Evolutionary conservation across 2,113 vertebrate species (phyloP).

Genomic region (Charadrius vociferus): DNA sequence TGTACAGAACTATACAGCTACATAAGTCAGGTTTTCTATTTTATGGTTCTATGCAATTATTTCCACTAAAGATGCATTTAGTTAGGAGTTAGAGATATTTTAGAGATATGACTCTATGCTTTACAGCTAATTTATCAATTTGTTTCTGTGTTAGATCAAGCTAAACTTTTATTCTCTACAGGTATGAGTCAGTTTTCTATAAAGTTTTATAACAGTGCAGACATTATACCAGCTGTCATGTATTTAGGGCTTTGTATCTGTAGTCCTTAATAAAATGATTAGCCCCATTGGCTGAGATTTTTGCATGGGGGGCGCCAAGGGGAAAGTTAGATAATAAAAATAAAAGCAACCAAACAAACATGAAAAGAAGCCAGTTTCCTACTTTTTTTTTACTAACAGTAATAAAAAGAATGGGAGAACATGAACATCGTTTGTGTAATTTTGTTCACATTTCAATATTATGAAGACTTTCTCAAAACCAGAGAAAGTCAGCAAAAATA

Average conservation of each 20-base stretch:
- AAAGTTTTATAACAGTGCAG: background rate
- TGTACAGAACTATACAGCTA: background rate
- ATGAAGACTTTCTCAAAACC: background rate
- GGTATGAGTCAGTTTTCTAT: background rate
- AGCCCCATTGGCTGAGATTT: background rate
- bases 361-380: background rate
- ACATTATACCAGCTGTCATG: background rate
- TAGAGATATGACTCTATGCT: background rate
- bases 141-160: background rate
- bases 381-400: background rate
- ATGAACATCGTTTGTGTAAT: background rate
- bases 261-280: background rate
- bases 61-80: background rate
- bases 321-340: background rate
- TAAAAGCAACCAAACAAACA: background rate
- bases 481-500: background rate
- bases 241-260: background rate
- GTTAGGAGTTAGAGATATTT: background rate
- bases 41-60: background rate
- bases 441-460: background rate
- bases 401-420: background rate
- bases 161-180: background rate
- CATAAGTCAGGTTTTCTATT: background rate
- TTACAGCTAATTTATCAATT: background rate
- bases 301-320: fast-evolving